Conservation (phyloP, 1,140 invertebrate genomes). For the Drosophila ananassae region DNA sequence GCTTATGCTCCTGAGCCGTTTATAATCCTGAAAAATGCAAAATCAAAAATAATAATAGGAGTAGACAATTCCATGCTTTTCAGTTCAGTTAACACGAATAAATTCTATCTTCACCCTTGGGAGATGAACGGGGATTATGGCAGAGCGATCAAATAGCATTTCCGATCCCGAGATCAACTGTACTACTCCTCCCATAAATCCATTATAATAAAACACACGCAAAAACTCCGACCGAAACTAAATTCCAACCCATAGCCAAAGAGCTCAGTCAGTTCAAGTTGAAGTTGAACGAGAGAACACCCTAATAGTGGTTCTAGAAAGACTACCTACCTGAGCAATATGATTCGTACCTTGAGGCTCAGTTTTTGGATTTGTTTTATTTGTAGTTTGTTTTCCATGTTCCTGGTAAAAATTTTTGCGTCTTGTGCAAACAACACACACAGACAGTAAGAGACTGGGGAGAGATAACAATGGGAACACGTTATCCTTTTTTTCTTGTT, state of each 20-base stretch:
- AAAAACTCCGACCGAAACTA: conserved; percentile 50
- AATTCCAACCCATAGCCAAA: conserved; percentile 16
- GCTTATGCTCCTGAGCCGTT: not conserved
- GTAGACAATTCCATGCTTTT: conserved; percentile 17
- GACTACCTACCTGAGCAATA: conserved; percentile 58
- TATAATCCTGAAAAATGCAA: conserved; percentile 1
- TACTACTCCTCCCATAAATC: conserved; percentile 25
- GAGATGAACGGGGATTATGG: conserved; percentile 20
- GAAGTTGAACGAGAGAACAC: conserved; percentile 22
- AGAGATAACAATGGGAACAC: conserved; percentile 61
- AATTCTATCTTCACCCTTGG: conserved; percentile 8
- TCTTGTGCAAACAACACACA: conserved; percentile 68
- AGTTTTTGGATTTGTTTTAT: conserved; percentile 44
- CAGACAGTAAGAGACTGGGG: conserved; percentile 16
- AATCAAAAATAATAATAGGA: conserved; percentile 17
- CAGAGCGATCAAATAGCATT: conserved; percentile 42
- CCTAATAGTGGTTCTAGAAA: conserved; percentile 13
- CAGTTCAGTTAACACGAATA: conserved; percentile 33
- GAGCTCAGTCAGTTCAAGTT: conserved; percentile 1
- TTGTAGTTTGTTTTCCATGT: conserved; percentile 46
- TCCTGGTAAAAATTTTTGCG: conserved; percentile 67
- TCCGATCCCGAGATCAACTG: conserved; percentile 41
- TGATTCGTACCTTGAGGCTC: conserved; percentile 47
- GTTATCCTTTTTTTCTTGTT: conserved; percentile 74
- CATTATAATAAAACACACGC: conserved; percentile 24